phyloP scores from a whole-genome alignment of 2,888 invertebrate species.

The Allacma fusca region DNA sequence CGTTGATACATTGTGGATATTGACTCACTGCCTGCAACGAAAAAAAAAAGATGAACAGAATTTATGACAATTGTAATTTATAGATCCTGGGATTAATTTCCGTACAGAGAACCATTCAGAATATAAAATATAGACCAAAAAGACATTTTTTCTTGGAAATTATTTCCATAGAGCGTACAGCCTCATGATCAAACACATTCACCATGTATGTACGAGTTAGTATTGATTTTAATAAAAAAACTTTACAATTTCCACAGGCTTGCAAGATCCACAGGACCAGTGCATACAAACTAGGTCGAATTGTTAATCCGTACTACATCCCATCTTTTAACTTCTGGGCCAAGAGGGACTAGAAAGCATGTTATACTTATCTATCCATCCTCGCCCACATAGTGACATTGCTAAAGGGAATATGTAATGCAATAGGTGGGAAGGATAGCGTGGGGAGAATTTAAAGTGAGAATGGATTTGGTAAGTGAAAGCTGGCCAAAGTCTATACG shows the following conservation, averaged over 20 bases:
- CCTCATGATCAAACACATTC: background rate
- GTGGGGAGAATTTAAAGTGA: background rate
- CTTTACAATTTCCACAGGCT: slow-evolving; percentile 12
- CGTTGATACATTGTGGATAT: slow-evolving; percentile 87
- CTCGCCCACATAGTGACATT: background rate
- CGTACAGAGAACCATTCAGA: slow-evolving; percentile 17
- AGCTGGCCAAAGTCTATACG: background rate
- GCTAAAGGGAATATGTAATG: slow-evolving; percentile 16
- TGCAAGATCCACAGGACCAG: background rate
- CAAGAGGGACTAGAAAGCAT: background rate
- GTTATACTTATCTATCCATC: background rate
- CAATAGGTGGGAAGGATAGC: background rate
- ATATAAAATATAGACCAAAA: slow-evolving; percentile 21
- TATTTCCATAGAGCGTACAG: background rate
- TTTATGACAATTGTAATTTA: slow-evolving; percentile 25
- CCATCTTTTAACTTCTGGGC: background rate
- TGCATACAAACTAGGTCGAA: slow-evolving; percentile 9
- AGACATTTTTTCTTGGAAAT: background rate
- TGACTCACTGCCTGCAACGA: slow-evolving; percentile 75
- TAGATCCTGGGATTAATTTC: slow-evolving; percentile 27
- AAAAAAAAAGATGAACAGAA: slow-evolving; percentile 18
- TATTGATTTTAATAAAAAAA: slow-evolving; percentile 25
- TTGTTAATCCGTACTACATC: slow-evolving; percentile 3
- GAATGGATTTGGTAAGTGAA: background rate
- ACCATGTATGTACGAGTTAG: background rate